Evolutionary conservation across 2,113 vertebrate species (phyloP).

Genomic region (Tragelaphus buxtoni): DNA sequence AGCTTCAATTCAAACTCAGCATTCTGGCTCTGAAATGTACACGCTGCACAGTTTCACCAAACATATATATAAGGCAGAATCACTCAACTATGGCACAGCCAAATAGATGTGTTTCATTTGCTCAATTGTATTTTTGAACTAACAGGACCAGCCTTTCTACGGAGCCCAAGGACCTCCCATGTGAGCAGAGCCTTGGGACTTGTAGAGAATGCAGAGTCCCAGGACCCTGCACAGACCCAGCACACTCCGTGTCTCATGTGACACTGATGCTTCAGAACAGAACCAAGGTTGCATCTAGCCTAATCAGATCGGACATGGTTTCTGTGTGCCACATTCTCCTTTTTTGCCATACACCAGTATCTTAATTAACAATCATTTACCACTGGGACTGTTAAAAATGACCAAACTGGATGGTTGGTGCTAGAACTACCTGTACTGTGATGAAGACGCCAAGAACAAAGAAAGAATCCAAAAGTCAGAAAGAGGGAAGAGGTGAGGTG

Average conservation of each 20-base stretch:
- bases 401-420: neutral
- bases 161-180: neutral
- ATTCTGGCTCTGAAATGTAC: neutral
- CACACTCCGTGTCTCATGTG: accelerated
- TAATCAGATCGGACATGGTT: neutral
- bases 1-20: neutral
- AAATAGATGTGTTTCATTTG: neutral
- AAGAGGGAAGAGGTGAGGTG: neutral
- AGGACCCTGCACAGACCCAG: neutral
- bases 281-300: accelerated
- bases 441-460: neutral
- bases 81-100: neutral
- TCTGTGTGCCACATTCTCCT: neutral
- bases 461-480: neutral
- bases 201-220: neutral
- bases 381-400: neutral
- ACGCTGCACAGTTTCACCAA: accelerated
- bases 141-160: neutral
- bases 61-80: neutral
- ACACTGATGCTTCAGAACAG: neutral
- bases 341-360: neutral
- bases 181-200: neutral
- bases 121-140: neutral
- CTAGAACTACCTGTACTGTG: neutral
- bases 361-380: neutral